Base-by-base conservation (phyloP, 2,888 invertebrate species). In the Archips xylosteana region DNA sequence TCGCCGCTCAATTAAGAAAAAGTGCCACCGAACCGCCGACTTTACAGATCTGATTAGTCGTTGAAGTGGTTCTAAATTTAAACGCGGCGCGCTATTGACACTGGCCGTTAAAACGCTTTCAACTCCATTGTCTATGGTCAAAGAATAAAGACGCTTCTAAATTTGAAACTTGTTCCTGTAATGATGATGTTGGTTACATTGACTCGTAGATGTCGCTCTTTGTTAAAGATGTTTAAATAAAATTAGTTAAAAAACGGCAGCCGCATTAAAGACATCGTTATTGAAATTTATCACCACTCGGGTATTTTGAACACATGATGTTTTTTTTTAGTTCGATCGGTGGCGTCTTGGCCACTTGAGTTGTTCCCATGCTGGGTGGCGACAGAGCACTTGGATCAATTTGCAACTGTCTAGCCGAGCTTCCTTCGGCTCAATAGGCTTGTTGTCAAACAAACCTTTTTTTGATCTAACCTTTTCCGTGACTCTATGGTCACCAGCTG, bases 41-140 rank as follows among this genome's bases (percentile, higher is more conserved):
- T 94, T 94, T 94, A 94, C 94, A 87, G 85, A 92, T 91, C 92
- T 93, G 89, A 92, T 94, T 94, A 93, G 89, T 83, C 80, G 83
- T 81, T 90, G 91, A 91, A 92, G 93, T 92, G 92, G 90, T 92
- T 92, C 92, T 92, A 91, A 91, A 92, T 92, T 92, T 92, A 77
- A 77, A 92, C 91, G 89, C 88, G 88, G 84, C 82, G 88, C 84
- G 80, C 80, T 93, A 87, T 94, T 93, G 91, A 92, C 93, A 89
- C 80, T 82, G 81, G 80, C 81, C 82, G 86, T 82, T 86, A 82
- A 86, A 81, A 89, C 85, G 88, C 89, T 92, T 90, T 89, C 87
- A 87, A 88, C 86, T 83, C 82, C 82, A 85, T 88, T 89, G 89
- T 90, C 89, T 90, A 89, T 90, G 89, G 85, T 82, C 79, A 86